phyloP scores from a whole-genome alignment of 2,888 invertebrate species.

The Stenichneumon culpator region DNA sequence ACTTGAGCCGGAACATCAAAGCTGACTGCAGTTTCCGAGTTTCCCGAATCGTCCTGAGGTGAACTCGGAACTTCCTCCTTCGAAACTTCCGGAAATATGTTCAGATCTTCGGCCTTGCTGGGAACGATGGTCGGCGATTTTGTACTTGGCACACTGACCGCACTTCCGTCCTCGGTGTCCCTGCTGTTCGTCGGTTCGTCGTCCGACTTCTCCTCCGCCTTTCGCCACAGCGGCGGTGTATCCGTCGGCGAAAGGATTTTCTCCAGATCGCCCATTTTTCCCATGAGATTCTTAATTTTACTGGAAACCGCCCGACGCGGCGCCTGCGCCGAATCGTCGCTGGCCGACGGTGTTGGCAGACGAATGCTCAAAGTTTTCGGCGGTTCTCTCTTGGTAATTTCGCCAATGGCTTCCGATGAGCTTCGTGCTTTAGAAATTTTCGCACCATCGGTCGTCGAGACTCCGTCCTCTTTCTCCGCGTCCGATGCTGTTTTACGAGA shows the following conservation, averaged over 20 bases:
- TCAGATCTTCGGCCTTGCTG: constrained; percentile 67
- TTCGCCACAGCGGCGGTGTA: constrained; percentile 77
- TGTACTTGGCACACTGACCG: constrained; percentile 75
- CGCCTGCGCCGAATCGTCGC: constrained; percentile 72
- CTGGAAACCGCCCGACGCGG: constrained; percentile 78
- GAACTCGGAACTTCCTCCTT: constrained; percentile 68
- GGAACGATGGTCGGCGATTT: constrained; percentile 73
- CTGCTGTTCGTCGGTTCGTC: constrained; percentile 69
- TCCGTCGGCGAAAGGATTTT: constrained; percentile 83
- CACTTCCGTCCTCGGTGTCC: constrained; percentile 79
- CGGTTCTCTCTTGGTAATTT: constrained; percentile 75
- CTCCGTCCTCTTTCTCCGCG: constrained; percentile 34
- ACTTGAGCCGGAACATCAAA: constrained; percentile 82
- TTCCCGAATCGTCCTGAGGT: constrained; percentile 59
- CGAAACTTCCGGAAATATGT: constrained; percentile 67
- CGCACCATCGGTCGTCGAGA: constrained; percentile 61
- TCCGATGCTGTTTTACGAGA: background rate
- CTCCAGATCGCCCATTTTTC: constrained; percentile 79
- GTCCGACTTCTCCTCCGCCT: constrained; percentile 76
- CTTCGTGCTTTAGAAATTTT: constrained; percentile 56
- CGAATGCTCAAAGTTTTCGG: constrained; percentile 80
- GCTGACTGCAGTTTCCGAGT: constrained; percentile 80
- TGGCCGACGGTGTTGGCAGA: constrained; percentile 45
- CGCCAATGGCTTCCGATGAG: constrained; percentile 29
- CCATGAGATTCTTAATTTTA: constrained; percentile 82